Conservation (phyloP, 2,888 invertebrate genomes). For the Acholoe squamosa region DNA sequence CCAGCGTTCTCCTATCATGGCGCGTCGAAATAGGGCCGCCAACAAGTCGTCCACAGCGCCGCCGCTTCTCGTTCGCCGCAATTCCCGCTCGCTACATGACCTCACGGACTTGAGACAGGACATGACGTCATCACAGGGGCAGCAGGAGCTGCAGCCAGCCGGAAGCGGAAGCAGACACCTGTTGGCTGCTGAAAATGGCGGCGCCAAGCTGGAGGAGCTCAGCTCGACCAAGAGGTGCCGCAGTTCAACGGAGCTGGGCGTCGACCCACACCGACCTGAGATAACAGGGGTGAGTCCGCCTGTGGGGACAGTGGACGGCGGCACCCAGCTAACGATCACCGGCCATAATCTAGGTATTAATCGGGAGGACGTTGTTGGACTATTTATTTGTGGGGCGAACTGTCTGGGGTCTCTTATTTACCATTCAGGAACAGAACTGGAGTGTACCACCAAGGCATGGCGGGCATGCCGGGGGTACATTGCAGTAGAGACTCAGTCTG, state of each 20-base stretch:
- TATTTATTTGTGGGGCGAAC: conserved; percentile 80
- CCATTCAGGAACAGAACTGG: conserved; percentile 76
- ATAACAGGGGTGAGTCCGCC: conserved; percentile 78
- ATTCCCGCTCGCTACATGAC: conserved; percentile 43
- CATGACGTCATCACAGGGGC: conserved; percentile 4
- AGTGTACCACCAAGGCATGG: conserved; percentile 78
- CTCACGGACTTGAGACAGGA: conserved; percentile 23
- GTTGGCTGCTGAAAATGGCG: neutral
- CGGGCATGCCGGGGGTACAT: conserved; percentile 77
- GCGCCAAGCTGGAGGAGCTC: neutral
- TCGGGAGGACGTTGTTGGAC: conserved; percentile 78
- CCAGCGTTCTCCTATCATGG: conserved; percentile 66
- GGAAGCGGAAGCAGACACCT: neutral
- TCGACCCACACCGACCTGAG: conserved; percentile 70
- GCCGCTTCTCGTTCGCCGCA: neutral
- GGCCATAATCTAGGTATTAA: conserved; percentile 79
- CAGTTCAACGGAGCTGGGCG: conserved; percentile 6
- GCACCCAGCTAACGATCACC: conserved; percentile 77
- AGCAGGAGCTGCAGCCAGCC: neutral
- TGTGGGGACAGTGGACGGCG: conserved; percentile 76
- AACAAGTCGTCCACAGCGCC: neutral
- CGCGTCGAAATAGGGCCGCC: conserved; percentile 1
- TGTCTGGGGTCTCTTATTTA: conserved; percentile 78
- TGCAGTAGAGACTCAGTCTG: conserved; percentile 79
- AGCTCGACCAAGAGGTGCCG: neutral